These are phyloP conservation scores for Anneissia japonica DNA, from an alignment of 35 echinoderm and acorn worm species.

Conservation along the genomic window DNA sequence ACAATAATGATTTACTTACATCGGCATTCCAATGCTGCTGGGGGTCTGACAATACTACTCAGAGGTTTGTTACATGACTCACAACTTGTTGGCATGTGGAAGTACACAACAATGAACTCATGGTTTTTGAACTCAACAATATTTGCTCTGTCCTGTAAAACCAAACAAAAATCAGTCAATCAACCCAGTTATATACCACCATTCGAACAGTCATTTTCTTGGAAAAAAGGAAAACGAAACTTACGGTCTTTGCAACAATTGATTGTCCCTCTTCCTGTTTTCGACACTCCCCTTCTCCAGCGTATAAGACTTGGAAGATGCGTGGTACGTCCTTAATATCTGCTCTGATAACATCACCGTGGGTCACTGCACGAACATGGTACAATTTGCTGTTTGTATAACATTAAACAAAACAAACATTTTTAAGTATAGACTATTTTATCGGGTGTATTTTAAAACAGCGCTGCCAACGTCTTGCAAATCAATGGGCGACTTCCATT, in stretches of 20 bases:
- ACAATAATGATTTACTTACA: constrained; percentile 41
- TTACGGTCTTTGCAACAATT: background rate
- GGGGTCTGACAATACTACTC: constrained; percentile 60
- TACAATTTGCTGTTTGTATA: constrained; percentile 69
- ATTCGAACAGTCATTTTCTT: too few relatives aligned
- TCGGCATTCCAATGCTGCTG: constrained; percentile 80
- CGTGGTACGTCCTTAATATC: constrained; percentile 85
- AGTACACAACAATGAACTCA: constrained; percentile 68
- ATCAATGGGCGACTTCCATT: too few relatives aligned
- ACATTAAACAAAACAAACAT: too few relatives aligned
- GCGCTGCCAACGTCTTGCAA: too few relatives aligned
- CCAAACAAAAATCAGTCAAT: constrained; percentile 19
- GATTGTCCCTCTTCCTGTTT: constrained; percentile 23
- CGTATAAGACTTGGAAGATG: constrained; percentile 95
- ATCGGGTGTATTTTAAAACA: too few relatives aligned
- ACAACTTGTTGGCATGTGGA: constrained; percentile 90
- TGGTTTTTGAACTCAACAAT: constrained; percentile 80
- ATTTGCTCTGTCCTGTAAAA: constrained; percentile 24
- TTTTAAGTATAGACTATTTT: too few relatives aligned
- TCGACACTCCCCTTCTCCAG: constrained; percentile 82
- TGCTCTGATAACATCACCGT: constrained; percentile 90
- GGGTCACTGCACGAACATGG: constrained; percentile 94
- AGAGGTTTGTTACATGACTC: constrained; percentile 64
- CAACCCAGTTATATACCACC: too few relatives aligned
- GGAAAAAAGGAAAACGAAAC: too few relatives aligned